Percentiles rank a stretch among this genome's conserved stretches.
Evolutionary conservation across 2,888 invertebrate genomes (phyloP).

Genomic region (Dicyrtoma fusca): DNA sequence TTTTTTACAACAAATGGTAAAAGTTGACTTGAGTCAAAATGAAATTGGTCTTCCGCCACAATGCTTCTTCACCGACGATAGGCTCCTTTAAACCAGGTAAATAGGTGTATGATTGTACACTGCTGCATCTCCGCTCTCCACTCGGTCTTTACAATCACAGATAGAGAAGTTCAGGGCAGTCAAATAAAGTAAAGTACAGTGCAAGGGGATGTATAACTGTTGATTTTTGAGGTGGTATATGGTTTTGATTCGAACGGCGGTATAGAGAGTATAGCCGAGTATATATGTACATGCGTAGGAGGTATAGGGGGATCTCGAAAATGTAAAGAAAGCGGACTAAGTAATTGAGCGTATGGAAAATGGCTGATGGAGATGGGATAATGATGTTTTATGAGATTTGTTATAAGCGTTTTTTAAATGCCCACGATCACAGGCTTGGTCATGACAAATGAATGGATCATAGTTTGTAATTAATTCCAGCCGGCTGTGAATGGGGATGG

Average conservation of each 20-base stretch:
- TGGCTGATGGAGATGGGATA: conserved; percentile 38
- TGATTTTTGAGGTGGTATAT: neutral
- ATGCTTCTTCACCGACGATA: too few species aligned
- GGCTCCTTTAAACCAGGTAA: too few species aligned
- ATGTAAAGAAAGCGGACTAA: neutral
- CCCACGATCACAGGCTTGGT: conserved; percentile 44
- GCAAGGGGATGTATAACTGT: neutral
- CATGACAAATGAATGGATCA: conserved; percentile 57
- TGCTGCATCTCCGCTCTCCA: too few species aligned
- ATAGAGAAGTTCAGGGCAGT: too few species aligned
- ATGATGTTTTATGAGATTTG: conserved; percentile 50
- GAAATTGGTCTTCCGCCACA: too few species aligned
- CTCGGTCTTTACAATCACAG: too few species aligned
- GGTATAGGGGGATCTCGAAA: neutral
- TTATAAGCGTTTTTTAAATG: conserved; percentile 49
- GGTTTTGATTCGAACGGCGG: neutral
- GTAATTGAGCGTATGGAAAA: conserved; percentile 38
- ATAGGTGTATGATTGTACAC: too few species aligned
- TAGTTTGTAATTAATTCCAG: conserved; percentile 57
- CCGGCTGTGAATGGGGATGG: conserved; percentile 55
- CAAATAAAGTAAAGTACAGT: too few species aligned
- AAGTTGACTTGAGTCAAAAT: too few species aligned
- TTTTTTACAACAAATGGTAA: too few species aligned
- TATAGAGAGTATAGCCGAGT: neutral
- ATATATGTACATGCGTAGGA: neutral